These are phyloP conservation scores for Drosophila nigromelanica DNA, from an alignment of 1,140 invertebrate species.

Conservation along the genomic window DNA sequence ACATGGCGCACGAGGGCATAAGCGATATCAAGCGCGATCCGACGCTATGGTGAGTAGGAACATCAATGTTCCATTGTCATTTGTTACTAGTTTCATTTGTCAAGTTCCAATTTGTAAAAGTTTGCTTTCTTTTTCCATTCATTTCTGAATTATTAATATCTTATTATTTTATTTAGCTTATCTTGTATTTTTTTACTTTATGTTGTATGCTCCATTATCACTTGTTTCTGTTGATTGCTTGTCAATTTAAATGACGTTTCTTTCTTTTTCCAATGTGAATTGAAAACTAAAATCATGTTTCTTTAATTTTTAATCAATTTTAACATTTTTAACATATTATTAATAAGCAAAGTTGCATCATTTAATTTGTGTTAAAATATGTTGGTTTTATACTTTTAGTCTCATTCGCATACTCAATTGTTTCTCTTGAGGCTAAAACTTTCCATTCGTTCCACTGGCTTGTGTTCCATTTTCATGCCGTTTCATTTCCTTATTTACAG, in stretches of 20 bases:
- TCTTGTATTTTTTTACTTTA: too few species aligned
- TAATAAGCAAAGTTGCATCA: neutral
- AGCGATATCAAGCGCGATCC: slow-evolving; percentile 93
- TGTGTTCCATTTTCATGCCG: neutral
- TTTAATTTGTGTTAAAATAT: too few species aligned
- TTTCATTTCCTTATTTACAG: slow-evolving; percentile 85
- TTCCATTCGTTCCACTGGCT: neutral
- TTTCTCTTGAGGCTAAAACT: neutral
- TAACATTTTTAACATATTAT: neutral
- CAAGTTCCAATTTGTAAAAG: too few species aligned
- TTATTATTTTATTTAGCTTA: too few species aligned
- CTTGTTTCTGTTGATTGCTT: too few species aligned
- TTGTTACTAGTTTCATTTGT: neutral
- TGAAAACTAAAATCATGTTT: too few species aligned
- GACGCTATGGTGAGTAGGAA: slow-evolving; percentile 90
- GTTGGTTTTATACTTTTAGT: neutral
- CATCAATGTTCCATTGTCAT: neutral
- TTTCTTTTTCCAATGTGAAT: neutral
- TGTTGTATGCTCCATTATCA: too few species aligned
- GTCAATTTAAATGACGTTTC: too few species aligned
- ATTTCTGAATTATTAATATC: too few species aligned
- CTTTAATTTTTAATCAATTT: too few species aligned
- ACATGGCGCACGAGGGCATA: slow-evolving; percentile 93
- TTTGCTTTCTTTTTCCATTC: too few species aligned
- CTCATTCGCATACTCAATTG: neutral